phyloP scores from a whole-genome alignment of 2,888 invertebrate species.

The Pseudolycoriella hygida region DNA sequence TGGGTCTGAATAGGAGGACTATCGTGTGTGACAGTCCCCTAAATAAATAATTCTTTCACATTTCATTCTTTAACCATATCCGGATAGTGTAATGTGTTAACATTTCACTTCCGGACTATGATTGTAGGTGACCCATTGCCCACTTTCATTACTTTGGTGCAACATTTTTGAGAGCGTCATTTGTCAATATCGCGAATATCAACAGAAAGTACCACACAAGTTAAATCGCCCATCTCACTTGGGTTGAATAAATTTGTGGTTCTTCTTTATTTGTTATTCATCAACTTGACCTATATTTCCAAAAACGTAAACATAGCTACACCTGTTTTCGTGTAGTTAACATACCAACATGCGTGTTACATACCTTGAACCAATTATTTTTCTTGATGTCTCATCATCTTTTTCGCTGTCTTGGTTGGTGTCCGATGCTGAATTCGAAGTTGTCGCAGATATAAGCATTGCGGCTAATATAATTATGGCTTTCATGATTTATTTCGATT shows the following conservation, averaged over 20 bases:
- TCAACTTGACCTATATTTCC: no score
- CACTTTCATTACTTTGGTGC: no score
- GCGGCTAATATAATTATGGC: neutral
- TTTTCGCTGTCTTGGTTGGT: neutral
- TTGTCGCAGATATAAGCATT: neutral
- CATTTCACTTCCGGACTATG: no score
- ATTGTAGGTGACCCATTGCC: no score
- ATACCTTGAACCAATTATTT: constrained; percentile 3
- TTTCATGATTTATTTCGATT: neutral
- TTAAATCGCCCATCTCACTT: neutral
- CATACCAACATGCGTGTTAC: neutral
- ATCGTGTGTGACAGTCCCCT: no score
- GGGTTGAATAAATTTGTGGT: neutral
- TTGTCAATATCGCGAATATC: no score
- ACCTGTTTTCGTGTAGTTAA: neutral
- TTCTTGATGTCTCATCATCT: constrained; percentile 2
- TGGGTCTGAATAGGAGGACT: no score
- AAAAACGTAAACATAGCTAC: no score
- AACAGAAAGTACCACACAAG: neutral
- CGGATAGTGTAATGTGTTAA: no score
- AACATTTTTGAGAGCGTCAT: no score
- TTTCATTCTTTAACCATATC: no score
- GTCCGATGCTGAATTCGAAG: neutral
- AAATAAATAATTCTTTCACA: no score
- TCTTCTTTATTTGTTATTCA: neutral